Conservation (phyloP, 2,797 vertebrate species). For the Chrysocyon brachyurus region DNA sequence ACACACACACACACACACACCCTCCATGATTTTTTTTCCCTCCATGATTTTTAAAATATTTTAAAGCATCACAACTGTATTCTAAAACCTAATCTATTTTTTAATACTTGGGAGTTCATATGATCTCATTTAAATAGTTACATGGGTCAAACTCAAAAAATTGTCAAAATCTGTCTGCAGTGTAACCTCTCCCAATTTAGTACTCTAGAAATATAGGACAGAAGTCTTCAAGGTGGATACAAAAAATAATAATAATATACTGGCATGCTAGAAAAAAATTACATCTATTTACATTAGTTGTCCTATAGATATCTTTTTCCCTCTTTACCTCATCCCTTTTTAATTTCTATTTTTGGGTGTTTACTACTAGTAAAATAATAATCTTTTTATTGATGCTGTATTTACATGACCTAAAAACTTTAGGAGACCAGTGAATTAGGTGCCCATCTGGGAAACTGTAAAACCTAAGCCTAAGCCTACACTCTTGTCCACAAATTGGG, state of each 20-base stretch:
- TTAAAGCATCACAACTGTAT: constrained; percentile 7
- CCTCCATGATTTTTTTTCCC: background rate
- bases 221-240: background rate
- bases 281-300: background rate
- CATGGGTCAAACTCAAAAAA: background rate
- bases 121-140: background rate
- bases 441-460: background rate
- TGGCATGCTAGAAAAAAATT: background rate
- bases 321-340: background rate
- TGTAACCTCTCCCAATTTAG: background rate
- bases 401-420: background rate
- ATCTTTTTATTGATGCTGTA: background rate
- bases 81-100: constrained; percentile 14
- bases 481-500: background rate
- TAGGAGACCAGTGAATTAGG: background rate
- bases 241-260: background rate
- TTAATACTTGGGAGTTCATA: background rate
- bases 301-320: constrained; percentile 27
- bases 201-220: background rate
- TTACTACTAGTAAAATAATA: background rate
- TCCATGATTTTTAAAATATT: background rate
- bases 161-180: background rate
- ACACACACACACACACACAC: background rate
- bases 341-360: background rate
- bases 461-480: background rate